These are phyloP conservation scores for Pogonomyrmex californicus DNA, from an alignment of 1,140 invertebrate genomes.

Conservation along the genomic window DNA sequence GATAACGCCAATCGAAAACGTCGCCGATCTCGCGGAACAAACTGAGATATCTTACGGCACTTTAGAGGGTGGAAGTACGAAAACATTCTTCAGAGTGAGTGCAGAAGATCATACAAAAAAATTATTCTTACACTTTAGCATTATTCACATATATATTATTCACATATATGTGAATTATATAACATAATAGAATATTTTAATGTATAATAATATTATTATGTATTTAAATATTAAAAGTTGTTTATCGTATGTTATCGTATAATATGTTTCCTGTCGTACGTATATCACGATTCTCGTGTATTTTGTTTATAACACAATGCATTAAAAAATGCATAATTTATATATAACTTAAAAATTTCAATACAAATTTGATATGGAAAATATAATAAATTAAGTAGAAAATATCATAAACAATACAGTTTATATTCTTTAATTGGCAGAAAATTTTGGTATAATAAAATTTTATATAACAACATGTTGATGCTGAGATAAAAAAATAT, in stretches of 20 bases:
- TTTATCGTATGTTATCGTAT: no score
- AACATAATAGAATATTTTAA: neutral
- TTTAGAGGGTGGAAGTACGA: slow-evolving; percentile 96
- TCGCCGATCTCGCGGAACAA: slow-evolving; percentile 97
- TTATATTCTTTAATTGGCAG: neutral
- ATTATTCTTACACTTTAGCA: neutral
- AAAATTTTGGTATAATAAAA: neutral
- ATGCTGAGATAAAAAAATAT: neutral
- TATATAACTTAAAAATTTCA: neutral
- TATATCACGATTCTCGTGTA: neutral
- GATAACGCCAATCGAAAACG: slow-evolving; percentile 98
- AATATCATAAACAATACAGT: neutral
- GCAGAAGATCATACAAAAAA: neutral
- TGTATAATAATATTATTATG: neutral
- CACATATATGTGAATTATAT: neutral
- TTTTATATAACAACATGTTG: neutral
- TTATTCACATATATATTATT: no score
- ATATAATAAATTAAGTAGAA: no score
- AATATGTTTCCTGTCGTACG: neutral
- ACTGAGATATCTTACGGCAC: slow-evolving; percentile 98
- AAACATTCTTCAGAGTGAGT: slow-evolving; percentile 97
- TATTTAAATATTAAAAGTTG: slow-evolving; percentile 4
- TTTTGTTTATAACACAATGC: neutral
- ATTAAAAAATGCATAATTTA: no score
- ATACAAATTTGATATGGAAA: neutral